These are phyloP conservation scores for Caenorhabditis sp. DNA, from an alignment of 2,888 invertebrate species.

Conservation along the genomic window DNA sequence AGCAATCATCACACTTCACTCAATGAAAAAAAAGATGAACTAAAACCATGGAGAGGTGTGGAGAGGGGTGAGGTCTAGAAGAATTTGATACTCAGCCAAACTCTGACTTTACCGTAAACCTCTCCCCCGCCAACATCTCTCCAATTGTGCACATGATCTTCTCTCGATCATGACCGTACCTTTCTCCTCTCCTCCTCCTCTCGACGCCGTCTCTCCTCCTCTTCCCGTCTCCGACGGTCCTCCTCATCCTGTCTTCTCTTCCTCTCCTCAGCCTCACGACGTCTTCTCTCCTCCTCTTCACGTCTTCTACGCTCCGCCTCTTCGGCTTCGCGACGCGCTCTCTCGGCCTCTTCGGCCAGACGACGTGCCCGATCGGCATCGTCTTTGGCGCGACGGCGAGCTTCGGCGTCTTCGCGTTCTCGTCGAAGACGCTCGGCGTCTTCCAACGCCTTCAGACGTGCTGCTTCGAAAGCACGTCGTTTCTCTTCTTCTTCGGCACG, in stretches of 20 bases:
- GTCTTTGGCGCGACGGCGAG: conserved; percentile 75
- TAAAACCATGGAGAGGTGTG: no score
- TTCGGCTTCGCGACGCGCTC: conserved; percentile 77
- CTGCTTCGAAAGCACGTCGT: conserved; percentile 83
- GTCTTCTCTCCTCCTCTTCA: conserved; percentile 77
- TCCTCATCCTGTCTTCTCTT: conserved; percentile 69
- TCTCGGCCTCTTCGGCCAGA: conserved; percentile 78
- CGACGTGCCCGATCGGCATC: conserved; percentile 80
- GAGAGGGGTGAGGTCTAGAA: no score
- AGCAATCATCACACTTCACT: conserved; percentile 7
- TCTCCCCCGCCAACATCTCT: no score
- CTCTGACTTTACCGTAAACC: no score
- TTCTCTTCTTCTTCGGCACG: conserved; percentile 82
- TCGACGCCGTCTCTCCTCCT: conserved; percentile 61
- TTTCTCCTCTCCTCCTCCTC: conserved; percentile 68
- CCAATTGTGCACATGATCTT: no score
- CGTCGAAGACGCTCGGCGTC: conserved; percentile 82
- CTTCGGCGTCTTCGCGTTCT: conserved; percentile 83
- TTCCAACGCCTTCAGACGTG: conserved; percentile 82
- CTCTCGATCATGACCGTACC: conserved; percentile 51
- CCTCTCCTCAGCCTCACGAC: conserved; percentile 73
- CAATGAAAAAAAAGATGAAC: not conserved
- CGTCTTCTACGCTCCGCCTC: conserved; percentile 80
- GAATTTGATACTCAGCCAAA: no score
- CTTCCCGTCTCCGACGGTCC: conserved; percentile 62